Conservation (phyloP, 2,888 invertebrate species). For the Neocrepidodera transversa region DNA sequence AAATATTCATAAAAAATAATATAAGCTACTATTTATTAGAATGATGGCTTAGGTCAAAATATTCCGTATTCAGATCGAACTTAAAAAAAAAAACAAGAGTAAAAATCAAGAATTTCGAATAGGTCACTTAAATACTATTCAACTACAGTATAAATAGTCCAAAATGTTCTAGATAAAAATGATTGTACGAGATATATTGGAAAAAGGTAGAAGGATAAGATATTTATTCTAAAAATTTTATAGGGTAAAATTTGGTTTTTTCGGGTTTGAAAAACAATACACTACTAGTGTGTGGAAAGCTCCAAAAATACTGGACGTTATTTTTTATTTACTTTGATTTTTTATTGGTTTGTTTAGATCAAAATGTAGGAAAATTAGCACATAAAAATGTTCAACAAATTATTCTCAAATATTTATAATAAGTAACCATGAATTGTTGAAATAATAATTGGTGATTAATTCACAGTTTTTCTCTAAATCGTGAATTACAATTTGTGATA, state of each 20-base stretch:
- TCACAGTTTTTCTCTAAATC: too few relatives aligned
- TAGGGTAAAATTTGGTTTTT: background rate
- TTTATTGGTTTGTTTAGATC: background rate
- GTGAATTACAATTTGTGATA: too few relatives aligned
- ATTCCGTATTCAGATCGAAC: background rate
- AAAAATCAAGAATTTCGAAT: constrained; percentile 12
- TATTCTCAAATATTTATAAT: too few relatives aligned
- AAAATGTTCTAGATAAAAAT: constrained; percentile 48
- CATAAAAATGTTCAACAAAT: too few relatives aligned
- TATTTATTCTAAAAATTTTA: constrained; percentile 4
- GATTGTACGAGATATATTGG: constrained; percentile 46
- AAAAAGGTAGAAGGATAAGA: constrained; percentile 26
- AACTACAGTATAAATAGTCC: constrained; percentile 46
- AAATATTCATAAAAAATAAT: too few relatives aligned
- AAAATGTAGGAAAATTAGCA: background rate
- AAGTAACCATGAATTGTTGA: too few relatives aligned
- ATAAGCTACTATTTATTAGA: too few relatives aligned
- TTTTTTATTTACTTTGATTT: background rate
- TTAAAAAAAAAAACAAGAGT: background rate
- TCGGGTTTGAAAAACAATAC: constrained; percentile 20
- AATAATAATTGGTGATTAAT: too few relatives aligned
- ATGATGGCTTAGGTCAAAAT: too few relatives aligned
- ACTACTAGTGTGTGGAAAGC: constrained; percentile 10
- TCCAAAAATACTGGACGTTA: constrained; percentile 17
- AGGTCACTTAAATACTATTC: constrained; percentile 24